A percentile compares a stretch with the other conserved stretches of the same genome.
These are phyloP conservation scores for Bergia sp. DNA, from an alignment of 92 coral and sea anemone species.

Conservation along the genomic window DNA sequence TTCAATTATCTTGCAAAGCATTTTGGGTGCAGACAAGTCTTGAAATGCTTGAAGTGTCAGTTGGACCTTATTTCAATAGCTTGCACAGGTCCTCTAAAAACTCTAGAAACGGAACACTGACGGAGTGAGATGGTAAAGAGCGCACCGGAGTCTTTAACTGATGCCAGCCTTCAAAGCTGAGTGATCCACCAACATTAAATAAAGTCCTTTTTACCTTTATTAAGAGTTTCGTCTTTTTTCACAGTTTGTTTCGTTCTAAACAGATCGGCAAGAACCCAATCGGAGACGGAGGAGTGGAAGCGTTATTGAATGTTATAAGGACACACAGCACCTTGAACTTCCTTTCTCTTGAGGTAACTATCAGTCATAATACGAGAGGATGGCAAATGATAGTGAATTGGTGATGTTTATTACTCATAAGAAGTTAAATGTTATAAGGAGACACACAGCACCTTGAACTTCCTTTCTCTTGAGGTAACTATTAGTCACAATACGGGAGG, in stretches of 20 bases:
- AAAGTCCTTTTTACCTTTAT: no score
- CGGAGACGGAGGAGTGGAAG: constrained; percentile 96
- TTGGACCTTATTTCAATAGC: no score
- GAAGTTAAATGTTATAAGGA: not conserved
- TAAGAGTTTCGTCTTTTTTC: not conserved
- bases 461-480: constrained; percentile 70
- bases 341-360: constrained; percentile 86
- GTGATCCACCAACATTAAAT: no score
- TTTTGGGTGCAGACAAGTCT: no score
- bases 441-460: no score
- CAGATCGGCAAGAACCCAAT: constrained; percentile 97
- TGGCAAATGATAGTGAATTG: not conserved
- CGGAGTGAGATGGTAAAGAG: no score
- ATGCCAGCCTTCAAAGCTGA: no score
- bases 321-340: constrained; percentile 74
- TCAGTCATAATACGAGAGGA: not conserved
- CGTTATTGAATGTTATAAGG: constrained; percentile 79
- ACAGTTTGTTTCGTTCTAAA: not conserved
- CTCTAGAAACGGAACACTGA: no score
- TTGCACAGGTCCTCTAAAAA: no score
- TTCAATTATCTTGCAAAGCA: no score
- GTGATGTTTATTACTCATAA: not conserved
- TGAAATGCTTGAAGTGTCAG: no score
- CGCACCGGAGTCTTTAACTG: no score
- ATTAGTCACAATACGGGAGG: not conserved